Conservation (phyloP, 2,888 invertebrate species). For the Nyleta sp. region DNA sequence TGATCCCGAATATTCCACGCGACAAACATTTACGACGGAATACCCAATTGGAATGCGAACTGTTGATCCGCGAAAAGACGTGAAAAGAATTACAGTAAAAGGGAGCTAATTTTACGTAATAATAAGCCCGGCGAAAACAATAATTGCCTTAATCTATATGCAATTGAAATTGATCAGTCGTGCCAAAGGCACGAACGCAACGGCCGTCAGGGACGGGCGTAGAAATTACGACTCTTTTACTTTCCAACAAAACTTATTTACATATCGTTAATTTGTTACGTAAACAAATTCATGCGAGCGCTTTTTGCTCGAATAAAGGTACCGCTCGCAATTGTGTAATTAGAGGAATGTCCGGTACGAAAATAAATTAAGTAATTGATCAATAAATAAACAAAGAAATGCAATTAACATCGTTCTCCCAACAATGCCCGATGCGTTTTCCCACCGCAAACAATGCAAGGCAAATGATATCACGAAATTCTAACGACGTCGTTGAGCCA, state of each 20-base stretch:
- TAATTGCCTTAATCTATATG: constrained; percentile 43
- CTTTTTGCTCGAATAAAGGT: constrained; percentile 22
- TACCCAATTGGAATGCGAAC: no score
- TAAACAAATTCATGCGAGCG: constrained; percentile 40
- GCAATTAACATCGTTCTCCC: background rate
- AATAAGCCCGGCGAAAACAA: constrained; percentile 48
- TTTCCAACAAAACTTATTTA: constrained; percentile 48
- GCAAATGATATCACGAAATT: background rate
- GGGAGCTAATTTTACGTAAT: constrained; percentile 43
- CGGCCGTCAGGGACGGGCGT: constrained; percentile 26
- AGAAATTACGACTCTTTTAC: constrained; percentile 41
- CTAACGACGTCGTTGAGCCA: background rate
- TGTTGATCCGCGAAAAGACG: constrained; percentile 8
- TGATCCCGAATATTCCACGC: no score
- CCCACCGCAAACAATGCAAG: no score
- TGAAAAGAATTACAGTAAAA: constrained; percentile 12
- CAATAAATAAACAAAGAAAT: constrained; percentile 29
- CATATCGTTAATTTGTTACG: constrained; percentile 55
- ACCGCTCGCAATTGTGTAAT: constrained; percentile 18
- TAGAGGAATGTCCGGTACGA: constrained; percentile 6
- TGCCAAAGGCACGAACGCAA: constrained; percentile 3
- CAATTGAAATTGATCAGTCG: constrained; percentile 46
- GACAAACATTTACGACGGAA: no score
- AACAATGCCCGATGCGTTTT: no score
- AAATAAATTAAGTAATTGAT: constrained; percentile 4